Evolutionary conservation across 2,113 vertebrate species (phyloP).

Genomic region (Antechinus stuartii): DNA sequence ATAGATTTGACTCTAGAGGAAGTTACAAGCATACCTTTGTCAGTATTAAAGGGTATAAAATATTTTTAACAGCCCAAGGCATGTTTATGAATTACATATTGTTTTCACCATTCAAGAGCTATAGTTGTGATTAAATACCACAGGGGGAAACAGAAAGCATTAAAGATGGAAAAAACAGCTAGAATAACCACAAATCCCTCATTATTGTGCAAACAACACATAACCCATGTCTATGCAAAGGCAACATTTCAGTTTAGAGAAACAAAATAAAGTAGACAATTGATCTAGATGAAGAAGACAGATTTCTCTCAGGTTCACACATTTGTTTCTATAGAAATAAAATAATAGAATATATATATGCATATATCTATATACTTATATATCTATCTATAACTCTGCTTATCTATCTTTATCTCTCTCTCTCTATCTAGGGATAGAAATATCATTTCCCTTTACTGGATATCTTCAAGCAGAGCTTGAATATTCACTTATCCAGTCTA

Average conservation of each 20-base stretch:
- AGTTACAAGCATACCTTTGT: conserved; percentile 68
- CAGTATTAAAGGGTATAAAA: conserved; percentile 74
- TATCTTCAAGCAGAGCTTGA: background rate
- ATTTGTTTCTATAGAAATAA: background rate
- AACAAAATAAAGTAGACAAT: conserved; percentile 30
- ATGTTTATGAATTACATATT: conserved; percentile 71
- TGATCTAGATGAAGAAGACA: background rate
- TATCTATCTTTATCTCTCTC: background rate
- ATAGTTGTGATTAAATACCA: conserved; percentile 77
- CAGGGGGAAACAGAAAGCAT: conserved; percentile 56
- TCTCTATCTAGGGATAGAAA: background rate
- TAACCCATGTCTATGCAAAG: background rate
- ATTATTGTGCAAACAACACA: background rate
- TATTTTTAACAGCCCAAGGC: conserved; percentile 74
- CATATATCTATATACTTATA: background rate
- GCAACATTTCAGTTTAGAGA: conserved; percentile 39
- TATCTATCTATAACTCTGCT: background rate
- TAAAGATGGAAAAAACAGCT: conserved; percentile 50
- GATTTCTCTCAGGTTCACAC: background rate
- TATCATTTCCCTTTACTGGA: background rate
- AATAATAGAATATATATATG: background rate
- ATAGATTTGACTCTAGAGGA: conserved; percentile 76
- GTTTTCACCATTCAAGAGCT: conserved; percentile 60
- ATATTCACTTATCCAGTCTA: background rate
- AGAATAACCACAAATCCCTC: conserved; percentile 46